phyloP scores from a whole-genome alignment of 2,888 invertebrate species.

The Eupithecia dodoneata region DNA sequence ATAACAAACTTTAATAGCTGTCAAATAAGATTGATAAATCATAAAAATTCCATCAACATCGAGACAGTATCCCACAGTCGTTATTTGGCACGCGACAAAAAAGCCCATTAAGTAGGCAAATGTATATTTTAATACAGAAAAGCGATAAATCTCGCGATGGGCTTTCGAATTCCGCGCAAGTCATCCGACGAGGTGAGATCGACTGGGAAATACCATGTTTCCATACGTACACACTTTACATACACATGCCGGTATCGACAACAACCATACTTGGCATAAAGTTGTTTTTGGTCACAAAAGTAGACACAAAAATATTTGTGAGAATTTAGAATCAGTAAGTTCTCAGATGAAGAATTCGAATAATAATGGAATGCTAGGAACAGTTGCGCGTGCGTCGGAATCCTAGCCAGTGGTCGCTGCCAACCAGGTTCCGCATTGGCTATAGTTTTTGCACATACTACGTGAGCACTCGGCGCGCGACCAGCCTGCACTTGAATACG shows the following conservation, averaged over 20 bases:
- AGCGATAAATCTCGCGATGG: conserved; percentile 83
- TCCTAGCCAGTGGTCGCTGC: conserved; percentile 55
- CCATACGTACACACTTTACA: conserved; percentile 65
- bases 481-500: conserved; percentile 33
- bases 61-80: conserved; percentile 62
- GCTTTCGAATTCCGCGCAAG: conserved; percentile 84
- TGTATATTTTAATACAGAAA: conserved; percentile 83
- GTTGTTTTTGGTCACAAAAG: conserved; percentile 48
- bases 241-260: conserved; percentile 61
- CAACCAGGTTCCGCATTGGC: conserved; percentile 70
- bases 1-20: conserved; percentile 46
- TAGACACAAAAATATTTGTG: background rate
- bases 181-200: conserved; percentile 81
- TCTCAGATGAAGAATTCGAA: conserved; percentile 52
- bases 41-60: conserved; percentile 68
- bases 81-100: conserved; percentile 80
- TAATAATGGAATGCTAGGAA: conserved; percentile 67
- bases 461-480: conserved; percentile 46
- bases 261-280: background rate
- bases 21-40: conserved; percentile 68
- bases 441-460: conserved; percentile 58
- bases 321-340: background rate
- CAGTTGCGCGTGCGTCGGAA: conserved; percentile 67
- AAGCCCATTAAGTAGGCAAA: conserved; percentile 81
- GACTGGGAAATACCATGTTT: conserved; percentile 81